These are phyloP conservation scores for Ceriagrion tenellum DNA, from an alignment of 2,888 invertebrate species.

Conservation along the genomic window DNA sequence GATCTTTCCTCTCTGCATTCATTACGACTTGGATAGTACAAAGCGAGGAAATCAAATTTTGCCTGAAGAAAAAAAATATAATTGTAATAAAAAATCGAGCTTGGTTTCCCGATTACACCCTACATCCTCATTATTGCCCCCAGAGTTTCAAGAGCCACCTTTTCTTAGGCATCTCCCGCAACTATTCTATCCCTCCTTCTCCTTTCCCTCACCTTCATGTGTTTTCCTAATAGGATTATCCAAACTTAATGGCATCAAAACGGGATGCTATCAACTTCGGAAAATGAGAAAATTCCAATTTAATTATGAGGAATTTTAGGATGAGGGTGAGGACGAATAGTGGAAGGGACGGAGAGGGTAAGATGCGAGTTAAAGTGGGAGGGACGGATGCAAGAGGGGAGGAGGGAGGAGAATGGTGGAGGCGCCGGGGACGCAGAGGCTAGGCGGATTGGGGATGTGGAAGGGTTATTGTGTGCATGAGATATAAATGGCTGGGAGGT, in stretches of 20 bases:
- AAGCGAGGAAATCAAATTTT: not conserved
- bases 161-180: not conserved
- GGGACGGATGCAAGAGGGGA: not conserved
- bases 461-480: not conserved
- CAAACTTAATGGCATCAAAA: constrained; percentile 61
- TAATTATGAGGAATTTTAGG: constrained; percentile 59
- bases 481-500: not conserved
- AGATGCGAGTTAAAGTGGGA: not conserved
- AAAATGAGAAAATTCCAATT: constrained; percentile 68
- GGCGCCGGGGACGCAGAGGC: not conserved
- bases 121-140: constrained; percentile 28
- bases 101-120: constrained; percentile 11
- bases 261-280: constrained; percentile 56
- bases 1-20: not conserved
- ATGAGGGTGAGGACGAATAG: not conserved
- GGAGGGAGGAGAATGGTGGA: not conserved
- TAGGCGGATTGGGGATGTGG: not conserved
- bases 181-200: not conserved
- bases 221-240: constrained; percentile 66
- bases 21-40: not conserved
- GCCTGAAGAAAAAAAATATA: not conserved
- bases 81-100: not conserved
- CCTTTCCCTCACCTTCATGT: constrained; percentile 56
- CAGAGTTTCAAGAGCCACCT: not conserved
- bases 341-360: not conserved